phyloP scores from a whole-genome alignment of 2,888 invertebrate genomes.

The Steromphala cineraria region DNA sequence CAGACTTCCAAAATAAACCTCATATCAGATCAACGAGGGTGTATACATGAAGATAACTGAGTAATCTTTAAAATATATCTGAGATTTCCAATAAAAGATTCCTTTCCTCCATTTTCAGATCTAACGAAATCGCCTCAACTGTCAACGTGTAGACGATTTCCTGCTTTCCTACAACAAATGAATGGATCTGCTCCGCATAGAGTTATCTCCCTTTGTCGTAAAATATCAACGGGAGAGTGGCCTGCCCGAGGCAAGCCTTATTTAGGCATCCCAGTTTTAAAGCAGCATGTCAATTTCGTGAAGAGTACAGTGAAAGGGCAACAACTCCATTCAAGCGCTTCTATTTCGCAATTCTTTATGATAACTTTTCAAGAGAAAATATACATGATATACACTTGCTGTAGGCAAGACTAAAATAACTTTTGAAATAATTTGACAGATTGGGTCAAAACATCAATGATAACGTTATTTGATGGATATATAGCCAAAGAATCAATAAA shows the following conservation, averaged over 20 bases:
- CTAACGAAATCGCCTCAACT: background rate
- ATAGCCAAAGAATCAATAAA: no score
- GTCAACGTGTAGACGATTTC: conserved; percentile 16
- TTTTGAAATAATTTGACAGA: no score
- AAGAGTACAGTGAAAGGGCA: background rate
- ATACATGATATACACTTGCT: no score
- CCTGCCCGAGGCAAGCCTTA: background rate
- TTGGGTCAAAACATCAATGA: no score
- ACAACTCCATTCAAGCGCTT: background rate
- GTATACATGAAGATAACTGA: background rate
- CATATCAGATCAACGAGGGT: background rate
- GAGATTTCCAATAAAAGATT: conserved; percentile 4
- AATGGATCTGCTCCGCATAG: background rate
- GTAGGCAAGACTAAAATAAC: no score
- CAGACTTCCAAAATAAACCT: background rate
- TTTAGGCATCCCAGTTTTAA: background rate
- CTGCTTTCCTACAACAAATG: conserved; percentile 3
- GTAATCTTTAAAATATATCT: background rate
- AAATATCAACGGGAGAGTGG: background rate
- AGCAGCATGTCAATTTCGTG: background rate
- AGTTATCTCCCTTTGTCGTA: background rate
- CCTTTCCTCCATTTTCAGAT: conserved; percentile 5
- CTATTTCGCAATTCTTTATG: no score
- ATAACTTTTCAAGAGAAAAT: no score
- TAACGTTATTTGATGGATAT: no score